phyloP scores from a whole-genome alignment of 2,113 vertebrate genomes.

The Dascyllus trimaculatus region DNA sequence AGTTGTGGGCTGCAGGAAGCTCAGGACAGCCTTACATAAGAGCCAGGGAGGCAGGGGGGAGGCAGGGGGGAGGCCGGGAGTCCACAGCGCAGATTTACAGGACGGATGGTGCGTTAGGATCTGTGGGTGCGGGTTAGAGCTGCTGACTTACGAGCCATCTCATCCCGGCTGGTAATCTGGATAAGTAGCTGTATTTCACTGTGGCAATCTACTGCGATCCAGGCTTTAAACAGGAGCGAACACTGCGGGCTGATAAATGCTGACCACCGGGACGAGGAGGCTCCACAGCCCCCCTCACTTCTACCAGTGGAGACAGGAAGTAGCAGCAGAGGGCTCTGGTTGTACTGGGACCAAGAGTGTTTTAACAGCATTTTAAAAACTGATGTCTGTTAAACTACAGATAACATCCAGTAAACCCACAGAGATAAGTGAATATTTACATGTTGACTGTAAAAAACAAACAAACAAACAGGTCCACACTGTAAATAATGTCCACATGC shows the following conservation, averaged over 20 bases:
- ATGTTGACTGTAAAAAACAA: no score
- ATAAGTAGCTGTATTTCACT: slow-evolving; percentile 57
- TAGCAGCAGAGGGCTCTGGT: no score
- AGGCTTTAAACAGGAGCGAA: neutral
- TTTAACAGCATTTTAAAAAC: no score
- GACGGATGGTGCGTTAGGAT: slow-evolving; percentile 11
- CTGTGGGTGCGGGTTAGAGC: slow-evolving; percentile 7
- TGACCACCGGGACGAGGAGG: neutral
- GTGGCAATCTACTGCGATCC: slow-evolving; percentile 11
- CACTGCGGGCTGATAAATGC: neutral
- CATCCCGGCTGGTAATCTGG: slow-evolving; percentile 50
- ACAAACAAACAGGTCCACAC: no score
- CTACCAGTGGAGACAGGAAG: no score
- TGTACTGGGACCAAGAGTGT: no score
- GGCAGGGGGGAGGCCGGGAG: neutral
- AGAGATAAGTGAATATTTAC: no score
- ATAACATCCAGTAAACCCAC: no score
- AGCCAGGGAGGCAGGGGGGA: neutral
- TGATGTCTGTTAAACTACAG: no score
- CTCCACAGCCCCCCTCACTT: no score
- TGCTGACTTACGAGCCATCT: slow-evolving; percentile 36
- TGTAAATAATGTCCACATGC: no score
- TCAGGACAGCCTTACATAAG: slow-evolving; percentile 59
- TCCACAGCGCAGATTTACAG: neutral
- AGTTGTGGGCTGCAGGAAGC: slow-evolving; percentile 45